Evolutionary conservation across 1,140 invertebrate genomes (phyloP).

Genomic region (Schmidtea mediterranea): DNA sequence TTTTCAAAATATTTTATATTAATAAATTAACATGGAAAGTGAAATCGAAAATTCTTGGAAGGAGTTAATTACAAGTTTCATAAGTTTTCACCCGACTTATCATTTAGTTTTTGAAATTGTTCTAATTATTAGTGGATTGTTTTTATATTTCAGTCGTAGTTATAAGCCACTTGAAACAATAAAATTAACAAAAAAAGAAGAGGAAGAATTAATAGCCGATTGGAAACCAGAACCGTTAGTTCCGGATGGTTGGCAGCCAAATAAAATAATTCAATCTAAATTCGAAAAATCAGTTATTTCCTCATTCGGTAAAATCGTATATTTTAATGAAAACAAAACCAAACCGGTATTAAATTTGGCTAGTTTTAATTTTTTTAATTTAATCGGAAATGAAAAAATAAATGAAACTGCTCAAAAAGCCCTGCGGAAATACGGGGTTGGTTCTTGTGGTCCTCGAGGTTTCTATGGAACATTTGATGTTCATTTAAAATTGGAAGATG

Average conservation of each 20-base stretch:
- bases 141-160: conserved; percentile 32
- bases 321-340: not conserved
- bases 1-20: no score
- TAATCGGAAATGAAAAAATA: conserved; percentile 37
- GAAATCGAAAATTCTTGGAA: no score
- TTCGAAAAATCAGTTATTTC: not conserved
- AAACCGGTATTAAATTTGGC: conserved; percentile 39
- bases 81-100: conserved; percentile 26
- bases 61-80: no score
- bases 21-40: no score
- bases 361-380: conserved; percentile 53
- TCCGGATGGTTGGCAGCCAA: conserved; percentile 13
- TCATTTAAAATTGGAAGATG: conserved; percentile 51
- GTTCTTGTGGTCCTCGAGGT: conserved; percentile 79
- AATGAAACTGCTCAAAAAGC: conserved; percentile 41
- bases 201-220: conserved; percentile 39
- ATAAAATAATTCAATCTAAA: conserved; percentile 1
- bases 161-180: conserved; percentile 12
- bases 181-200: conserved; percentile 29
- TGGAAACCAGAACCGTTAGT: conserved; percentile 49
- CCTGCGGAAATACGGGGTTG: conserved; percentile 72
- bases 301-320: not conserved
- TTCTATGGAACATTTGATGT: conserved; percentile 77
- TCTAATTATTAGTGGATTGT: conserved; percentile 33
- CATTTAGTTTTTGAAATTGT: conserved; percentile 33